phyloP scores from a whole-genome alignment of 2,797 vertebrate species.

The Sebastes iracundus region DNA sequence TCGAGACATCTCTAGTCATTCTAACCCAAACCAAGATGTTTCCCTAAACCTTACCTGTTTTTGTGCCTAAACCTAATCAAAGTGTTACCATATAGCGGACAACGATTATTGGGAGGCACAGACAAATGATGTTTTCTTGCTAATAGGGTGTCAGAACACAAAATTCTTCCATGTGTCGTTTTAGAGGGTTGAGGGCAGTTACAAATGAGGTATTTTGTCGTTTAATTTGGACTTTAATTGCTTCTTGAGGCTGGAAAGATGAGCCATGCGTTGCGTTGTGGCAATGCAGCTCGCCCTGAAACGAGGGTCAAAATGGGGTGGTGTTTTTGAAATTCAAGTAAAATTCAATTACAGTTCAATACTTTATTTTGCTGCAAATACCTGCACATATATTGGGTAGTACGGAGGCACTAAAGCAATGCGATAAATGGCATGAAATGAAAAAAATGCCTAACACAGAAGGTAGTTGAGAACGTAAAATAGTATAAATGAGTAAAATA shows the following conservation, averaged over 20 bases:
- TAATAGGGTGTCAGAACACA: too few relatives aligned
- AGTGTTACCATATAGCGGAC: too few relatives aligned
- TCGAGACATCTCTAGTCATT: not conserved
- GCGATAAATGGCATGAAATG: not conserved
- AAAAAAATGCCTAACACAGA: not conserved
- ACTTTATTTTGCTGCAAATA: not conserved
- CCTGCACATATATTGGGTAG: not conserved
- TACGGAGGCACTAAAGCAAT: not conserved
- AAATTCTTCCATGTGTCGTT: too few relatives aligned
- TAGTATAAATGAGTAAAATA: too few relatives aligned
- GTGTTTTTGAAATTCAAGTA: not conserved
- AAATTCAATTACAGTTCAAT: not conserved
- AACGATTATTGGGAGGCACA: not conserved
- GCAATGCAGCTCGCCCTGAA: not conserved
- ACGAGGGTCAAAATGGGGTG: not conserved
- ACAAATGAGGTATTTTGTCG: too few relatives aligned
- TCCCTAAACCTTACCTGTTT: not conserved
- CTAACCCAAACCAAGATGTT: not conserved
- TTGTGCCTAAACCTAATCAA: not conserved
- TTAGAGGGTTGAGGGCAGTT: too few relatives aligned
- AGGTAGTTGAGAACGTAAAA: too few relatives aligned
- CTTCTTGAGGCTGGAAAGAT: not conserved
- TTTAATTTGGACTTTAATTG: not conserved
- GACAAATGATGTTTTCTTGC: not conserved
- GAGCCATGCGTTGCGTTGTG: not conserved